These are phyloP conservation scores for Ramphastos sulfuratus DNA, from an alignment of 2,113 vertebrate genomes.

Conservation along the genomic window DNA sequence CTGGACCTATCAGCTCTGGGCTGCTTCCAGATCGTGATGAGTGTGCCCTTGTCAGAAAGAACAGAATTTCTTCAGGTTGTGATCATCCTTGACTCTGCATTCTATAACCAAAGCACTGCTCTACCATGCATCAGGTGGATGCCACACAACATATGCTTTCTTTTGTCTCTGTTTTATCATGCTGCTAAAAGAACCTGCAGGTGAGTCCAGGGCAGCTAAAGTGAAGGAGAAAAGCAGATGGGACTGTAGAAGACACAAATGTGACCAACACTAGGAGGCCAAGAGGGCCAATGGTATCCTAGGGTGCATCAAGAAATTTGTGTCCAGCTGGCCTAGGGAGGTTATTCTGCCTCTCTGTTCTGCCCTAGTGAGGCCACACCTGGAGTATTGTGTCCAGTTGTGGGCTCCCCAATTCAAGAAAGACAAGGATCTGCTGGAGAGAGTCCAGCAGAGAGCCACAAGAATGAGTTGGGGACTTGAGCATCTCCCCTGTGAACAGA, in stretches of 20 bases:
- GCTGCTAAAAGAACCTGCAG: not conserved
- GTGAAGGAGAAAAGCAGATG: not conserved
- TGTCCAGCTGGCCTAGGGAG: too few species aligned
- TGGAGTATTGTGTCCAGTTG: too few species aligned
- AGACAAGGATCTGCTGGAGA: too few species aligned
- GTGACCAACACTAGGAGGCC: not conserved
- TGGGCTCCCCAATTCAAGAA: too few species aligned
- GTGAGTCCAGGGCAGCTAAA: not conserved
- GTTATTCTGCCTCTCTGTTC: too few species aligned
- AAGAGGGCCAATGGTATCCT: too few species aligned
- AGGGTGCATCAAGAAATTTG: too few species aligned
- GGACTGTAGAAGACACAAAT: not conserved
- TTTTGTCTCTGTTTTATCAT: not conserved
- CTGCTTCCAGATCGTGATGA: not conserved
- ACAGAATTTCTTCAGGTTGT: rapidly evolving
- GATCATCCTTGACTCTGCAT: not conserved
- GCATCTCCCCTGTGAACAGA: too few species aligned
- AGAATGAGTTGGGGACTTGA: too few species aligned
- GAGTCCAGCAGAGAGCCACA: too few species aligned
- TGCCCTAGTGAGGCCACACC: too few species aligned
- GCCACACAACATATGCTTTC: not conserved
- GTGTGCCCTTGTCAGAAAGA: not conserved
- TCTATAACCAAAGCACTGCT: not conserved
- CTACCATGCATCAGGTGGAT: not conserved
- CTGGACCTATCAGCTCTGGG: not conserved